These are phyloP conservation scores for Eudiplozoon nipponicum DNA, from an alignment of 2,888 invertebrate species.

Conservation along the genomic window DNA sequence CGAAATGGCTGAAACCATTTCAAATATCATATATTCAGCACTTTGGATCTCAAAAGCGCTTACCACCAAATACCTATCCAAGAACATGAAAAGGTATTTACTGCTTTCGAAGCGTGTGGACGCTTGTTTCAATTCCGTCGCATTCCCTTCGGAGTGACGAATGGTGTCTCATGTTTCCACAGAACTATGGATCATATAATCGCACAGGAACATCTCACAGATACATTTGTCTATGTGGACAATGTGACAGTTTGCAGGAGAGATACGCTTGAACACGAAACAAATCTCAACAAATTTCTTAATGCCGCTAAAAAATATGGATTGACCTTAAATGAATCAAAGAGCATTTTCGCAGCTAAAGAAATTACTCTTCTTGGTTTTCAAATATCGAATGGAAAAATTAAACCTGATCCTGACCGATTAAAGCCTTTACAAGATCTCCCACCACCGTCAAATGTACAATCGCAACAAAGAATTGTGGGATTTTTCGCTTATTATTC, in stretches of 20 bases:
- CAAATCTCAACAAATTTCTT: not conserved
- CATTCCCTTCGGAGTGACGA: conserved; percentile 17
- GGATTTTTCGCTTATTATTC: conserved; percentile 3
- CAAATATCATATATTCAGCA: conserved; percentile 16
- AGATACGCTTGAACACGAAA: not conserved
- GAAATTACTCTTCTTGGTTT: not conserved
- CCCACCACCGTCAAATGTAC: not conserved
- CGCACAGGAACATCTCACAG: conserved; percentile 7
- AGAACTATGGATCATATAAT: conserved; percentile 15
- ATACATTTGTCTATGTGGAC: conserved; percentile 2
- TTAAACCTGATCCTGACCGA: conserved; percentile 3
- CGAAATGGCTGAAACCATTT: conserved; percentile 7
- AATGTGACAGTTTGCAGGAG: not conserved
- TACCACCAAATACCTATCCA: conserved; percentile 15
- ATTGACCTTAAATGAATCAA: not conserved
- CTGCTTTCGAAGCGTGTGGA: conserved; percentile 17
- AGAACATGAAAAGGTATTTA: conserved; percentile 14
- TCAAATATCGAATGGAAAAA: not conserved
- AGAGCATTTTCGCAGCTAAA: not conserved
- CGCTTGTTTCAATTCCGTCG: conserved; percentile 16
- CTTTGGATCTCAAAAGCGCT: conserved; percentile 15
- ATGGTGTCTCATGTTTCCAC: conserved; percentile 16
- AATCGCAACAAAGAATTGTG: not conserved
- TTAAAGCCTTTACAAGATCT: not conserved
- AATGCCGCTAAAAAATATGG: not conserved